Percentiles rank a stretch among this genome's conserved stretches.
phyloP scores from a whole-genome alignment of 2,797 vertebrate genomes.

The Crenuchus spilurus region DNA sequence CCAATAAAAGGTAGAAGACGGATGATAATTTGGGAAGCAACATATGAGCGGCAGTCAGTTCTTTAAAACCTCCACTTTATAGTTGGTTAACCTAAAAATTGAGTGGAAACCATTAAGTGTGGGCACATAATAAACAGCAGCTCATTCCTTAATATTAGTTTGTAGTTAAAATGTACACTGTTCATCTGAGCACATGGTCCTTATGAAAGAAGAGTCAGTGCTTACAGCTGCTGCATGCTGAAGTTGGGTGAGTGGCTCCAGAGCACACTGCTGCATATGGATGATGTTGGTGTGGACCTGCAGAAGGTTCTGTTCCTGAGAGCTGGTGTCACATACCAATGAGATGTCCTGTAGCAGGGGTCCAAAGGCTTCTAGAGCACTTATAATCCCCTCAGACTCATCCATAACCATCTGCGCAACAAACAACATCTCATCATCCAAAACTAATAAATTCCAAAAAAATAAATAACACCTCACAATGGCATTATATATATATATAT shows the following conservation, averaged over 20 bases:
- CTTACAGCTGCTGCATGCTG: slow-evolving; percentile 82
- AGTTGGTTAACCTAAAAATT: too few relatives aligned
- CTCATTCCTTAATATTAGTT: background rate
- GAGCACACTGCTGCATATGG: slow-evolving; percentile 78
- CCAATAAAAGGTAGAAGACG: too few relatives aligned
- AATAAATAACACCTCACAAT: too few relatives aligned
- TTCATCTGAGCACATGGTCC: too few relatives aligned
- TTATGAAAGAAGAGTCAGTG: background rate
- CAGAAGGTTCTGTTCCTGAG: slow-evolving; percentile 71
- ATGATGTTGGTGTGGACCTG: slow-evolving; percentile 71
- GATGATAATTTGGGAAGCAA: too few relatives aligned
- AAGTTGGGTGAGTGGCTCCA: slow-evolving; percentile 78
- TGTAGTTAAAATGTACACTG: too few relatives aligned
- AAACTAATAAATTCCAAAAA: background rate
- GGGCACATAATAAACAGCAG: too few relatives aligned
- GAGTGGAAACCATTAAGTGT: too few relatives aligned
- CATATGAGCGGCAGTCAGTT: too few relatives aligned
- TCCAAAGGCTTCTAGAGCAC: slow-evolving; percentile 73
- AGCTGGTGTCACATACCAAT: slow-evolving; percentile 79
- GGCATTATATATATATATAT: too few relatives aligned
- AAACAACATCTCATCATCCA: slow-evolving; percentile 4
- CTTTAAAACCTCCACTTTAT: too few relatives aligned
- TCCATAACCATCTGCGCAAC: slow-evolving; percentile 85
- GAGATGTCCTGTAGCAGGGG: slow-evolving; percentile 82
- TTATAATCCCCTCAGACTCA: slow-evolving; percentile 85